Evolutionary conservation across 2,888 invertebrate species (phyloP).

Genomic region (Gandaritis pyraliata): DNA sequence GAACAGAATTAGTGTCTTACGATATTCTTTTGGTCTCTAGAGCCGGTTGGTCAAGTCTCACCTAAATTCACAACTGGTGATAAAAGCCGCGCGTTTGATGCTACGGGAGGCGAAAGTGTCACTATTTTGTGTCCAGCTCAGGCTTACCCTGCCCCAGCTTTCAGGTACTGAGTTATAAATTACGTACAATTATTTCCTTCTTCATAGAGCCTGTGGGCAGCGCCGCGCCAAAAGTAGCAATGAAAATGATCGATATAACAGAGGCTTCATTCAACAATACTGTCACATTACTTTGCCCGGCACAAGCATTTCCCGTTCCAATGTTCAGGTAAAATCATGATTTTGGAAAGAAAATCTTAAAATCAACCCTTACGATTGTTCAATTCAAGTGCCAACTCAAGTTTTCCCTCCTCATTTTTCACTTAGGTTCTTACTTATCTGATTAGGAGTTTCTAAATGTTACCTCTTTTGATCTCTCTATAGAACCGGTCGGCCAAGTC

Average conservation of each 20-base stretch:
- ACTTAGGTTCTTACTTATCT: slow-evolving; percentile 80
- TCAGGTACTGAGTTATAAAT: slow-evolving; percentile 75
- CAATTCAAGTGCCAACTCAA: background rate
- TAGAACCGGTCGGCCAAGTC: slow-evolving; percentile 88
- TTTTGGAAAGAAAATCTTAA: background rate
- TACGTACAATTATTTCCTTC: slow-evolving; percentile 32
- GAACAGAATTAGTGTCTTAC: slow-evolving; percentile 29
- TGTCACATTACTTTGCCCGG: slow-evolving; percentile 79
- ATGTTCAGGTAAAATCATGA: slow-evolving; percentile 84
- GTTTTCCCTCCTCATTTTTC: slow-evolving; percentile 86
- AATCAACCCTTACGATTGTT: background rate
- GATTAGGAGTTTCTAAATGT: slow-evolving; percentile 27
- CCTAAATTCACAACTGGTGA: slow-evolving; percentile 87
- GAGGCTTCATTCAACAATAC: slow-evolving; percentile 64
- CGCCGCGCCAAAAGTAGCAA: slow-evolving; percentile 87
- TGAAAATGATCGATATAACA: slow-evolving; percentile 79
- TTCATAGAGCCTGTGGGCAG: slow-evolving; percentile 88
- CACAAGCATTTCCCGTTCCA: slow-evolving; percentile 85
- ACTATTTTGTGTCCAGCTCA: slow-evolving; percentile 89
- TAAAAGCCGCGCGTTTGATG: slow-evolving; percentile 87
- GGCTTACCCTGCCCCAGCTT: slow-evolving; percentile 88
- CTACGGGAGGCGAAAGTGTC: slow-evolving; percentile 74
- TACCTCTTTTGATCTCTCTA: slow-evolving; percentile 35
- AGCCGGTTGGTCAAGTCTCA: slow-evolving; percentile 87
- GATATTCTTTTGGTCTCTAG: slow-evolving; percentile 63